Evolutionary conservation across 1,140 invertebrate species (phyloP).

Genomic region (Hycleus cichorii): DNA sequence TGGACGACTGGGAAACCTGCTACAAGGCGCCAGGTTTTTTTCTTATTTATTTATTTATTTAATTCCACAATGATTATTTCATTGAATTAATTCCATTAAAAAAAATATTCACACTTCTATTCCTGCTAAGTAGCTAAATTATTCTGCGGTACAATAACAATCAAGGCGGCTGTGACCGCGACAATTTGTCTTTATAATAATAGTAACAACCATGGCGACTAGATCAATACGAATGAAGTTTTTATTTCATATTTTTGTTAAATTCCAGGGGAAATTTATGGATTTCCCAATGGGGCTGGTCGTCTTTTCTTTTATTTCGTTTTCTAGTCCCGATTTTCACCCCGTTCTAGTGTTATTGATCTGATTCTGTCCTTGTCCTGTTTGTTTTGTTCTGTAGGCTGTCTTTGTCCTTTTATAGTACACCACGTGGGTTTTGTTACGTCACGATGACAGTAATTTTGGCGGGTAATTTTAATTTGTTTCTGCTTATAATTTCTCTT

Average conservation of each 20-base stretch:
- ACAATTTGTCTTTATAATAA: too few relatives aligned
- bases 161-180: too few relatives aligned
- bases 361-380: constrained; percentile 7
- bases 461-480: neutral
- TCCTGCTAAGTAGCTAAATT: too few relatives aligned
- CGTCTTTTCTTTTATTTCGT: neutral
- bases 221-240: neutral
- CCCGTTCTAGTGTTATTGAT: constrained; percentile 13
- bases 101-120: too few relatives aligned
- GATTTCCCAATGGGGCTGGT: constrained; percentile 3
- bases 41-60: too few relatives aligned
- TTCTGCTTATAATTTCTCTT: neutral
- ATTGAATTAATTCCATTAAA: too few relatives aligned
- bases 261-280: neutral
- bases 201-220: too few relatives aligned
- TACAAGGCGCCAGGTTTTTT: too few relatives aligned
- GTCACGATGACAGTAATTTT: constrained; percentile 6
- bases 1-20: too few relatives aligned
- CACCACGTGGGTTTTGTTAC: constrained; percentile 19
- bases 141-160: too few relatives aligned
- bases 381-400: neutral
- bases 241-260: neutral
- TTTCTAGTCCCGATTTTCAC: neutral
- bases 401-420: constrained; percentile 3
- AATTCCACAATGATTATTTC: too few relatives aligned